Evolutionary conservation across 2,888 invertebrate species (phyloP).

Genomic region (Drosophila barbarae): DNA sequence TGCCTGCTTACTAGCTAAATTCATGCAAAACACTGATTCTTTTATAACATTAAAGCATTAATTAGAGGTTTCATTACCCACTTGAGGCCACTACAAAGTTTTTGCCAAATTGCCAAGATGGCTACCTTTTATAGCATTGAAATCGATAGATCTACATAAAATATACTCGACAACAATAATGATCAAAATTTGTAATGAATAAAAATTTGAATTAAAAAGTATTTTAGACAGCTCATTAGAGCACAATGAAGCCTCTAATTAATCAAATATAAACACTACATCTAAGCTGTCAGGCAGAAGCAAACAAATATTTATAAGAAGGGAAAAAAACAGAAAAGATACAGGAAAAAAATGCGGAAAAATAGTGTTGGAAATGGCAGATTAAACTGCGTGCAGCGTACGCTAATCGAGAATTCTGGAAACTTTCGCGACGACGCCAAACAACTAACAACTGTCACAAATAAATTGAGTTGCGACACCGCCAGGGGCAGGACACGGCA

Average conservation of each 20-base stretch:
- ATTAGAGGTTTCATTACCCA: too few relatives aligned
- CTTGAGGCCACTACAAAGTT: too few relatives aligned
- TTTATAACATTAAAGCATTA: not conserved
- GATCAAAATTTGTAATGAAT: too few relatives aligned
- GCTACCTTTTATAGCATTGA: too few relatives aligned
- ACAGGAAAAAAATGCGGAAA: not conserved
- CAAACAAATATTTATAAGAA: not conserved
- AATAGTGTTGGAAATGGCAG: not conserved
- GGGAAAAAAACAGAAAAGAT: not conserved
- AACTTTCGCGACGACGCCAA: constrained; percentile 27
- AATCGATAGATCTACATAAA: too few relatives aligned
- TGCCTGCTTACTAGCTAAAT: not conserved
- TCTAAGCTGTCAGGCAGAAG: constrained; percentile 27
- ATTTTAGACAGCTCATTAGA: too few relatives aligned
- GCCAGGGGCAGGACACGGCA: constrained; percentile 12
- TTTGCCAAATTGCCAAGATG: too few relatives aligned
- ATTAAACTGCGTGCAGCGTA: constrained; percentile 8
- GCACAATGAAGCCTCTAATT: too few relatives aligned
- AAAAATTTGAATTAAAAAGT: too few relatives aligned
- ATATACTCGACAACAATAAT: too few relatives aligned
- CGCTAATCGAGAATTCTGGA: constrained; percentile 26
- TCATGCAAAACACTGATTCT: constrained; percentile 10
- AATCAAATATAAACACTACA: not conserved
- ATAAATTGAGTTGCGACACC: constrained; percentile 52
- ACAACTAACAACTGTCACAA: constrained; percentile 36